Base-by-base conservation (phyloP, 2,888 invertebrate genomes). In the Keiferia lycopersicella region DNA sequence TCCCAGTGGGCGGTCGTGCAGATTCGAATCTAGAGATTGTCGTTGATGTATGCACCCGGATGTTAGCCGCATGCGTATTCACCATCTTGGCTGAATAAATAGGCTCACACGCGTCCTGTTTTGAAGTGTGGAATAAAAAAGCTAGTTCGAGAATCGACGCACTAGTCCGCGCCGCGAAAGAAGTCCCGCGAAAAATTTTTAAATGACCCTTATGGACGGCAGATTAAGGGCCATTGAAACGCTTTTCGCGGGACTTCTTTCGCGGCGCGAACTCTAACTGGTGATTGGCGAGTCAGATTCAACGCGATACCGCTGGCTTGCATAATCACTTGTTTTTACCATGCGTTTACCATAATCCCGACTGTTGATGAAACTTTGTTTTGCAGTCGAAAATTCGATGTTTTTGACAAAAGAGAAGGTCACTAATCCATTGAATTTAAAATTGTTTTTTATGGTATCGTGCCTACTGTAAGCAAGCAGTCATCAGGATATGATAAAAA, bases 251-350 rank as follows among this genome's bases (percentile, higher is more conserved):
- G n/a, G n/a, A n/a, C n/a, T n/a, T n/a, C n/a, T n/a, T n/a, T n/a
- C n/a, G n/a, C n/a, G n/a, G n/a, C n/a, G n/a, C n/a, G n/a, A n/a
- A 45, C 45, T 16, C n/a, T 16, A 45, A 16, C 45, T 3, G 41
- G 16, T 45, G n/a, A 45, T 45, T 45, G n/a, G 45, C 45, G 45
- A 45, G 45, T 45, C 45, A 45, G 16, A 45, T 45, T 45, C 45
- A 16, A 4, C n/a, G n/a, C 16, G 45, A n/a, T n/a, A 45, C 45
- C 45, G 45, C 45, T 45, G 45, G 56, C 56, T 56, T 30, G 56
- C 56, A 56, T 56, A 56, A 56, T 56, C 56, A 56, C 53, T 4
- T 56, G 56, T 30, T 34, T 26, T 56, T 56, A 56, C 26, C 22
- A 56, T 22, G 41, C 3, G 45, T 45, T 56, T n/a, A 8, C n/a